Base-by-base conservation (phyloP, 2,888 invertebrate genomes). In the Chelonus formosanus region DNA sequence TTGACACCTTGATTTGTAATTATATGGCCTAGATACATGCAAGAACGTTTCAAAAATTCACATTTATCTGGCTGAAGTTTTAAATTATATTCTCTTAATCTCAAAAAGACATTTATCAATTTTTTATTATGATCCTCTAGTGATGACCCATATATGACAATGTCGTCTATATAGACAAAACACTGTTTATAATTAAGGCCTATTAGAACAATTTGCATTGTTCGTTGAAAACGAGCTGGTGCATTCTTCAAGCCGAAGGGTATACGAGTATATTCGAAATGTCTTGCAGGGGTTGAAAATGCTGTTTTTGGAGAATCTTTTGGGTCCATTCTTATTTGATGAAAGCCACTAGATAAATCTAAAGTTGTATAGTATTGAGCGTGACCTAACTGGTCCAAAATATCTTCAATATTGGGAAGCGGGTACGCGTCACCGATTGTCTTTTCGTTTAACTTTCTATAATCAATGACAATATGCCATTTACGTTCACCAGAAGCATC, bases 281-380 rank as follows among this genome's bases (percentile, higher is more conserved):
- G 52, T 7, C 61, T 40, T 1, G 35, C 31, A 4, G 61, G 61
- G 4, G 61, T 61, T 3, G 61, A 53, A 43, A 61, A 61, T 40
- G 71, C 53, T 3, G 61, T 61, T 53, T 52, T 61, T 2, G 5
- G 7, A 47, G 20, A 3, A 31, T 52, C 43, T 44, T 52, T 20
- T 3, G 52, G 31, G 4, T 61, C 31, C 7, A 61, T 8, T 5
- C 34, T 35, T 1, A 61, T 61, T 5, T 59, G 59, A 35, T 59
- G 48, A 7, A 59, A 59, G 6, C 54, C 62, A 7, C 32, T 44
- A 3, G 63, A 55, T 4, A 63, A 32, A 45, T 63, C 56, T 4
- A 63, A 36, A 7, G 43, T 50, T 8, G 63, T 47, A 36, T 56
- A 63, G 40, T 55, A 55, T 40, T 31, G 31, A 4, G 55, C 36